Percentiles rank a stretch among this genome's conserved stretches.
Evolutionary conservation across 2,797 vertebrate species (phyloP).

Genomic region (Pipistrellus pipistrellus): DNA sequence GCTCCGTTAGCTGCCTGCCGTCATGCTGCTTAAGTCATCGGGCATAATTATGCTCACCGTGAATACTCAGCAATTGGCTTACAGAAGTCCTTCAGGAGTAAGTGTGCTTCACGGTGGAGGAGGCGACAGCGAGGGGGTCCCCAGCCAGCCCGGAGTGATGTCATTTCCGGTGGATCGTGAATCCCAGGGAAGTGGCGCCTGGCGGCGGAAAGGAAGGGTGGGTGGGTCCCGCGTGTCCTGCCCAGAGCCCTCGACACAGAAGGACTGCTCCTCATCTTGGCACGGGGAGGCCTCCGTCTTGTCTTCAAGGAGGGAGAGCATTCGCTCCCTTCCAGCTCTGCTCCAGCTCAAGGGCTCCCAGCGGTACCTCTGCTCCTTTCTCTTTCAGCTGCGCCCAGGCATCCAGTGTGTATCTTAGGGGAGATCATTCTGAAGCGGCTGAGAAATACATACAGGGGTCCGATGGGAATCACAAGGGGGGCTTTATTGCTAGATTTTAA

Average conservation of each 20-base stretch:
- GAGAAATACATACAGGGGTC: neutral
- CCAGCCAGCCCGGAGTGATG: neutral
- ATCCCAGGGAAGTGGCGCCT: neutral
- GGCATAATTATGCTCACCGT: conserved; percentile 87
- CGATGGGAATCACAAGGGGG: neutral
- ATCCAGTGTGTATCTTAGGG: neutral
- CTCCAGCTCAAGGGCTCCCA: neutral
- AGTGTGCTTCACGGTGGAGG: conserved; percentile 67
- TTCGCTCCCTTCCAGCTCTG: neutral
- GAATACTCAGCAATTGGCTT: conserved; percentile 87
- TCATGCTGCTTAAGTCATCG: conserved; percentile 89
- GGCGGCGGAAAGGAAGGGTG: neutral
- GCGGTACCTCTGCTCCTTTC: neutral
- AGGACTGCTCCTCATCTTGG: neutral
- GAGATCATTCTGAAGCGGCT: neutral
- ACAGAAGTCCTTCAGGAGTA: conserved; percentile 83
- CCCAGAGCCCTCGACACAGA: neutral
- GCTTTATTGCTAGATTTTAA: neutral
- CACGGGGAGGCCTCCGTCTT: neutral
- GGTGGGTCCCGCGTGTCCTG: neutral
- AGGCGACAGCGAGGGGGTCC: neutral
- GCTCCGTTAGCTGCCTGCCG: conserved; percentile 86
- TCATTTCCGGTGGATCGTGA: neutral
- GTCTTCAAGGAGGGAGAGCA: neutral
- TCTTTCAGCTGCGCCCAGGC: neutral